A percentile compares a stretch with the other conserved stretches of the same genome.
phyloP scores from a whole-genome alignment of 2,888 invertebrate genomes.

The Cantharis nigra region DNA sequence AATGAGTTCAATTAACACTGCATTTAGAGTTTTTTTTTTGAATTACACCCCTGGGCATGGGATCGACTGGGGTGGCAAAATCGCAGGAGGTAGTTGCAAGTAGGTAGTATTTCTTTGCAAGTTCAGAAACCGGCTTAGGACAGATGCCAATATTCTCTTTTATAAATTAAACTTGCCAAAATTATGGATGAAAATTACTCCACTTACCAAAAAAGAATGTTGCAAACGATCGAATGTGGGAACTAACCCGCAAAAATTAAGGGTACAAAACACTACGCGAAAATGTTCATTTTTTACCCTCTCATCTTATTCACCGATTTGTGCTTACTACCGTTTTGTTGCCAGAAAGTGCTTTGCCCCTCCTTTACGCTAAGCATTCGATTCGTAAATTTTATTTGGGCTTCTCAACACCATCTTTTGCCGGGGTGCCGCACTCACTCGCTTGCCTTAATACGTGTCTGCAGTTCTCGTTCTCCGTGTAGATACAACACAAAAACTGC shows the following conservation, averaged over 20 bases:
- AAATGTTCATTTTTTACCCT: constrained; percentile 35
- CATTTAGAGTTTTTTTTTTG: background rate
- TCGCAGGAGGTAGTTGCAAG: background rate
- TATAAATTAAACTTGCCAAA: constrained; percentile 39
- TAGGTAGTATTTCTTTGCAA: constrained; percentile 8
- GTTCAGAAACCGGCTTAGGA: constrained; percentile 25
- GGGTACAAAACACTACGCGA: constrained; percentile 12
- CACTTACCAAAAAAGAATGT: background rate
- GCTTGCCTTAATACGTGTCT: background rate
- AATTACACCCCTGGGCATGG: background rate
- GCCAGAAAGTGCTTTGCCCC: constrained; percentile 38
- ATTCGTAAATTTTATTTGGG: background rate
- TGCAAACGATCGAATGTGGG: background rate
- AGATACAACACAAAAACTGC: background rate
- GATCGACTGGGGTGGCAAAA: background rate
- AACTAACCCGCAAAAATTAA: constrained; percentile 15
- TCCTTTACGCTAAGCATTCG: constrained; percentile 42
- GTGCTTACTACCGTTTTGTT: constrained; percentile 23
- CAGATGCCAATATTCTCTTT: constrained; percentile 33
- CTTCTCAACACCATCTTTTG: background rate
- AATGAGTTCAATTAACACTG: background rate
- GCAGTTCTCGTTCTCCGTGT: background rate
- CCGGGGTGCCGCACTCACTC: background rate
- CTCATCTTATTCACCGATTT: constrained; percentile 37
- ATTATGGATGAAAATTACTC: background rate